Evolutionary conservation across 2,113 vertebrate genomes (phyloP), one percentile per base, ranked within the genome.

Genomic region (Alouatta palliata): DNA sequence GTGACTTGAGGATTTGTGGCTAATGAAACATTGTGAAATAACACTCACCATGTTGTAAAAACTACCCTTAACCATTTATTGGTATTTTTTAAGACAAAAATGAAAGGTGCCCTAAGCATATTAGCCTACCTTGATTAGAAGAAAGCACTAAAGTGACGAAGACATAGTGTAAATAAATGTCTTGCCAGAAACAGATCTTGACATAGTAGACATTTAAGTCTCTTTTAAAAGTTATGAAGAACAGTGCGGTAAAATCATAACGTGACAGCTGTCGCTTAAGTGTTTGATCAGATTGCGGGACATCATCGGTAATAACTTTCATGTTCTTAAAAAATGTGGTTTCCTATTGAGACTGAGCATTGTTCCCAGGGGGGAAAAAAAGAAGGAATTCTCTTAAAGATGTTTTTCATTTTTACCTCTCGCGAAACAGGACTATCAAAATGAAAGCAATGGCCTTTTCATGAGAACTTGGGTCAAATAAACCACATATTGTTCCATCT

Each of bases 11-110:
- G 96, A 97, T 98, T 98, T 98, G 97, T 97, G 98, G 97, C 96
- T 98, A 98, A 98, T 98, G 98, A 98, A 98, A 98, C 98, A 96
- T 96, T 97, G 96, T 97, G 97, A 98, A 98, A 98, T 94, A 98
- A 97, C 96, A 98, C 94, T 98, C 96, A 98, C 93, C 87, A 84
- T 97, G 94, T 93, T 98, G 97, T 98, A 98, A 98, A 98, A 97
- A 94, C 77, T 97, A 97, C 61, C 58, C 73, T 43, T 95, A 91
- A 87, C 75, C 37, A 89, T 98, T 98, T 98, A 98, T 96, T 98
- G 97, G 81, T 47, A 81, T 97, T 91, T 97, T 97, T 97, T 13
- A 94, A 92, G 79, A 87, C 68, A 95, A 98, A 98, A 98, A 96
- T 52, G 91, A 97, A 98, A 98, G 90, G 75, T 93, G 8, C 23